These are phyloP conservation scores for Alviniconcha strummeri DNA, from an alignment of 2,888 invertebrate genomes.

Conservation along the genomic window DNA sequence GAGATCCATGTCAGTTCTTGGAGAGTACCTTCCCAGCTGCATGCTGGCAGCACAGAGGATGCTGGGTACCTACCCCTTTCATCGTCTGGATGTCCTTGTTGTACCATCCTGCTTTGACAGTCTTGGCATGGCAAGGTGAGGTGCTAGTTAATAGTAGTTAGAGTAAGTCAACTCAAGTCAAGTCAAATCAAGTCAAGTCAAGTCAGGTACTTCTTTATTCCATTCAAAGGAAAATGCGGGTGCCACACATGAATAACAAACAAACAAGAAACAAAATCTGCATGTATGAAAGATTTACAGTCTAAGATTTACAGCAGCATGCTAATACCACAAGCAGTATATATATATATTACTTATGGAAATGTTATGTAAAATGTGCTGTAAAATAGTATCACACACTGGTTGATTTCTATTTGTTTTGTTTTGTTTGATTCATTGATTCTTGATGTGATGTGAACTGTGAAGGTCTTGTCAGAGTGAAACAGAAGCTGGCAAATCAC, in stretches of 20 bases:
- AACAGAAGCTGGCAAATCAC: no score
- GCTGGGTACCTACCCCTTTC: conserved; percentile 72
- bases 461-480: no score
- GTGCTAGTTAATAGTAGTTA: no score
- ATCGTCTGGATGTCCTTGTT: conserved; percentile 70
- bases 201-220: neutral
- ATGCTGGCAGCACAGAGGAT: conserved; percentile 55
- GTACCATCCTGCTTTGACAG: conserved; percentile 68
- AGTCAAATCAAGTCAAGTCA: neutral
- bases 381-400: no score
- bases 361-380: no score
- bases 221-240: neutral
- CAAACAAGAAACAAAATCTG: neutral
- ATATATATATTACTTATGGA: neutral
- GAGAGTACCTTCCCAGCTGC: conserved; percentile 59
- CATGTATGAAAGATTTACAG: no score
- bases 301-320: no score
- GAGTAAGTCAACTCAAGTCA: neutral
- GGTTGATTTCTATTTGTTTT: no score
- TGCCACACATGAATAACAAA: neutral
- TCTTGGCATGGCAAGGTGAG: conserved; percentile 66
- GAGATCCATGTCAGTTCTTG: neutral
- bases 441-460: no score
- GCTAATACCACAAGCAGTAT: neutral
- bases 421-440: no score